Evolutionary conservation across 1,140 invertebrate genomes (phyloP).

Genomic region (Pseudomyrmex concolor): DNA sequence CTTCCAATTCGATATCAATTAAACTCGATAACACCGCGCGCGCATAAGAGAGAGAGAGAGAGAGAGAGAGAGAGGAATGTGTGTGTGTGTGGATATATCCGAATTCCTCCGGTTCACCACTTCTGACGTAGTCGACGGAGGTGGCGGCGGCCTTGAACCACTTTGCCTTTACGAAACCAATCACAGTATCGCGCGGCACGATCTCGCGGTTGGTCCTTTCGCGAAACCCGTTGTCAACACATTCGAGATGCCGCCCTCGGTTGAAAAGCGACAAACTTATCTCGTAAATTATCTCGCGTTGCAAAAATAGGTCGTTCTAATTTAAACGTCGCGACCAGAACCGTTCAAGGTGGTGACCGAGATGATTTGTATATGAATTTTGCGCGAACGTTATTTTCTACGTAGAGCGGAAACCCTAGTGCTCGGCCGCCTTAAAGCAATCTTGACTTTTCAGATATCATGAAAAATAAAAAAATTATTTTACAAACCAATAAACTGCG

Average conservation of each 20-base stretch:
- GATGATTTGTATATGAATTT: background rate
- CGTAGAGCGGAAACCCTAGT: no score
- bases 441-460: no score
- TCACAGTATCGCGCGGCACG: conserved; percentile 24
- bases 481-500: no score
- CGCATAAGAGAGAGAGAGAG: background rate
- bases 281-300: background rate
- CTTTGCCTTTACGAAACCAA: conserved; percentile 39
- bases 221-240: conserved; percentile 9
- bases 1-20: conserved; percentile 46
- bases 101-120: conserved; percentile 57
- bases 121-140: conserved; percentile 26
- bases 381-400: no score
- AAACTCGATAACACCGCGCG: background rate
- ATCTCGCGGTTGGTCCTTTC: conserved; percentile 19
- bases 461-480: no score
- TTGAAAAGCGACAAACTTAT: background rate
- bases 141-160: conserved; percentile 58
- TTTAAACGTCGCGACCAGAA: background rate
- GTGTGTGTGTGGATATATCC: conserved; percentile 24
- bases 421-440: no score
- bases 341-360: background rate
- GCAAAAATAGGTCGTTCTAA: conserved; percentile 15
- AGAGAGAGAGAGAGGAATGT: no score
- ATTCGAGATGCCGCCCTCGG: conserved; percentile 34